Conservation (phyloP, 2,113 vertebrate genomes). For the Chroicocephalus ridibundus region DNA sequence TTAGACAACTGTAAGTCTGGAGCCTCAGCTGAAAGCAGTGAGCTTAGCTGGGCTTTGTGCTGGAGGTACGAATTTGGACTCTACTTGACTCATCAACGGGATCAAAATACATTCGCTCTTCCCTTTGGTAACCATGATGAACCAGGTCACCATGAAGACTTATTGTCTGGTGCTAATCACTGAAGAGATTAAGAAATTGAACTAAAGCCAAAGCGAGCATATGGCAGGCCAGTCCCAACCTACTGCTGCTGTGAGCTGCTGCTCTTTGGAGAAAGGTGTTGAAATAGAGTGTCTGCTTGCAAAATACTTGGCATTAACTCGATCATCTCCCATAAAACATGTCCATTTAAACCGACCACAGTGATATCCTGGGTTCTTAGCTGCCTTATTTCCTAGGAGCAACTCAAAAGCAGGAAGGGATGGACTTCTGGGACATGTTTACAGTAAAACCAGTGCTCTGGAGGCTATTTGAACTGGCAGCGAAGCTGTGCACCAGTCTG, state of each 20-base stretch:
- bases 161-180: neutral
- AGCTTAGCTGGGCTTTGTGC: accelerated
- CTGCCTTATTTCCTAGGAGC: neutral
- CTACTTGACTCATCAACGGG: neutral
- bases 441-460: no score
- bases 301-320: neutral
- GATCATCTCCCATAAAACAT: neutral
- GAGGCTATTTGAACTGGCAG: no score
- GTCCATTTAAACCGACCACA: neutral
- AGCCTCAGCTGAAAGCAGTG: neutral
- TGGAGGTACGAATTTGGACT: neutral
- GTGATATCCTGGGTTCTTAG: no score
- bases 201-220: neutral
- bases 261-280: neutral
- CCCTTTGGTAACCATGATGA: neutral
- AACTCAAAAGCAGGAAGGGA: neutral
- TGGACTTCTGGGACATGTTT: no score
- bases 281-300: neutral
- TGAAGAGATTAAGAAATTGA: neutral
- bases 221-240: neutral
- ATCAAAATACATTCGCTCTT: neutral
- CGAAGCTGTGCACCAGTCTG: neutral
- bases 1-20: neutral
- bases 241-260: neutral
- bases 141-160: neutral